Evolutionary conservation across 2,113 vertebrate species (phyloP).

Genomic region (Elgaria multicarinata): DNA sequence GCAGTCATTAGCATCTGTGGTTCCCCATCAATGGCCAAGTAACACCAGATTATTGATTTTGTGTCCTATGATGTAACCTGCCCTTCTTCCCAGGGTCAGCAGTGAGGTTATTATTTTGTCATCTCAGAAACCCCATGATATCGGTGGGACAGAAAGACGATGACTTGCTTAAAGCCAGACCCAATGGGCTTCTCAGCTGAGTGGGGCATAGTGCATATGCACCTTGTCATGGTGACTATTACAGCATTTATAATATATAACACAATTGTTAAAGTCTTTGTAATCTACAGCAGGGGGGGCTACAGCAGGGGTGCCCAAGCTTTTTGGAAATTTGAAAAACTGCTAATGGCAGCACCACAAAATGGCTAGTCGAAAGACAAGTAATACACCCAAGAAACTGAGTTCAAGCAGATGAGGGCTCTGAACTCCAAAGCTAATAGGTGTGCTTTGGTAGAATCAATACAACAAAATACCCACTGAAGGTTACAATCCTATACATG

Average conservation of each 20-base stretch:
- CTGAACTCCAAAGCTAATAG: too few species aligned
- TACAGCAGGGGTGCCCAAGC: too few species aligned
- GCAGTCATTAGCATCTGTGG: background rate
- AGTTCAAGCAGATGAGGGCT: too few species aligned
- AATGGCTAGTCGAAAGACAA: too few species aligned
- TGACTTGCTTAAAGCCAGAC: background rate
- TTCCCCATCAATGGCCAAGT: background rate
- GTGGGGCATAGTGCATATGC: too few species aligned
- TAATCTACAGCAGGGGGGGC: background rate
- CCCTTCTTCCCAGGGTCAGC: background rate
- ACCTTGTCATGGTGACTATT: background rate
- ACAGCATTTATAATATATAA: background rate
- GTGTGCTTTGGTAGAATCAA: too few species aligned
- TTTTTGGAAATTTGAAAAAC: too few species aligned
- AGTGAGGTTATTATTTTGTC: background rate
- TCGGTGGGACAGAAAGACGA: background rate
- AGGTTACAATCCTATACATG: too few species aligned
- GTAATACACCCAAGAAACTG: too few species aligned
- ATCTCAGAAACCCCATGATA: background rate
- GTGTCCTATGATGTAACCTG: background rate
- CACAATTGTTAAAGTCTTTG: background rate
- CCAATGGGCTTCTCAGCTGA: background rate
- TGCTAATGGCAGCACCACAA: too few species aligned
- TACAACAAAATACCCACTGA: too few species aligned
- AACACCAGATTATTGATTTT: background rate